Base-by-base conservation (phyloP, 2,797 vertebrate species). In the Percopsis omiscomaycus region DNA sequence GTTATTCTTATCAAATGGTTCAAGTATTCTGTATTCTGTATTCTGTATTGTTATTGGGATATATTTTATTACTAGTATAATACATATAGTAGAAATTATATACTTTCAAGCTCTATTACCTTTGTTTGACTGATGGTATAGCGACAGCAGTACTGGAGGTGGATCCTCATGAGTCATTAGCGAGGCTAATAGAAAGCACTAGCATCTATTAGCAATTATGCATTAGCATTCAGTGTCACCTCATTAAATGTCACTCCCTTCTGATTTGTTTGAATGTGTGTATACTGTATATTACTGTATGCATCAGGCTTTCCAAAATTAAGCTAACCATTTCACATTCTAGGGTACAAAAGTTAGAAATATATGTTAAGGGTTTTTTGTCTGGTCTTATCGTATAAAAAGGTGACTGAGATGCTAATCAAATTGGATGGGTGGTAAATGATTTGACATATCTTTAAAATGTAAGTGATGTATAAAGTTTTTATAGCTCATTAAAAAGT, bases 141-240 rank as follows among this genome's bases (percentile, higher is more conserved):
- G n/a, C 37, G 27, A 32, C 53, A 46, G 59, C 56, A 65, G 66
- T 9, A 30, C 14, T 22, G n/a, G 32, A n/a, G 58, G 58, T 61
- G 14, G 63, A 69, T 68, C 13, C 49, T 77, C 75, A 55, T 58
- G 69, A 70, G 66, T 85, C 69, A 69, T 78, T 80, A 75, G 66
- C 45, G 49, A 68, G 45, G 46, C 52, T 32, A 62, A 71, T 65
- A 50, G 60, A 69, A 56, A 54, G 47, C 58, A 22, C 22, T 69
- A 53, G 69, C 71, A 64, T 57, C 51, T 29, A 61, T 22, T 22
- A 64, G 54, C 75, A 77, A 81, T 85, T 76, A 81, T 69, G 58
- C 61, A 66, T n/a, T 50, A 27, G 65, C 54, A 61, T 60, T 77
- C 75, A 30, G 57, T 61, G 30, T 84, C 66, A 75, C 60, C 82